Evolutionary conservation across 2,113 vertebrate species (phyloP).

Genomic region (Carassius auratus): DNA sequence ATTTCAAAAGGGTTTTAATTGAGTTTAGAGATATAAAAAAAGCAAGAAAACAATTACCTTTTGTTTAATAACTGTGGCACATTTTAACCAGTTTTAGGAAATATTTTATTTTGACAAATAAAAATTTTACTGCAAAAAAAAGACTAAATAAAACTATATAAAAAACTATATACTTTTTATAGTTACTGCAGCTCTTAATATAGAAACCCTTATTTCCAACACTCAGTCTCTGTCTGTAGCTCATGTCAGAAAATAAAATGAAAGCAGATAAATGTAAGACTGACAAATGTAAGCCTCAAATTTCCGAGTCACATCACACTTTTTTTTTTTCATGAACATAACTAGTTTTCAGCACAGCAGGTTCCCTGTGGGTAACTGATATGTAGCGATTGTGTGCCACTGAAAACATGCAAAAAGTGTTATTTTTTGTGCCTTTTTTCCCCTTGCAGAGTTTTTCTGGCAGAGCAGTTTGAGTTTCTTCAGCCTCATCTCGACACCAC

Average conservation of each 20-base stretch:
- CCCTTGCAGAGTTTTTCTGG: slow-evolving; percentile 66
- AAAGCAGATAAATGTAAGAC: not conserved
- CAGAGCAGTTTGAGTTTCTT: slow-evolving; percentile 87
- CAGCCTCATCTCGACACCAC: slow-evolving; percentile 95
- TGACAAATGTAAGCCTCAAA: not conserved
- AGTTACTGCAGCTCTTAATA: not conserved
- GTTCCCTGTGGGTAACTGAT: not conserved
- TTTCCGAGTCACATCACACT: not conserved
- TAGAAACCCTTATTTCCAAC: not conserved
- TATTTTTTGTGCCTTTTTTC: not conserved
- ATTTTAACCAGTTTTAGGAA: not conserved
- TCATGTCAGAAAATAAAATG: not conserved
- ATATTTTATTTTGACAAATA: no score
- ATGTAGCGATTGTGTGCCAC: not conserved
- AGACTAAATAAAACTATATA: no score
- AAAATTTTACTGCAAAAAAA: not conserved
- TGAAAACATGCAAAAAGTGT: not conserved
- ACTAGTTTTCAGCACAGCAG: not conserved
- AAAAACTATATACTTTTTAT: no score
- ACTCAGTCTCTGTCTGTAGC: not conserved
- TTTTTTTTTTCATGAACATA: not conserved
- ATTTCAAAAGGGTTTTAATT: not conserved
- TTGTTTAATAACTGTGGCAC: not conserved
- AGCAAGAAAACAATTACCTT: not conserved
- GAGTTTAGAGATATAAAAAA: not conserved